These are phyloP conservation scores for Gnathonemus longibarbis DNA, from an alignment of 2,113 vertebrate species.

Conservation along the genomic window DNA sequence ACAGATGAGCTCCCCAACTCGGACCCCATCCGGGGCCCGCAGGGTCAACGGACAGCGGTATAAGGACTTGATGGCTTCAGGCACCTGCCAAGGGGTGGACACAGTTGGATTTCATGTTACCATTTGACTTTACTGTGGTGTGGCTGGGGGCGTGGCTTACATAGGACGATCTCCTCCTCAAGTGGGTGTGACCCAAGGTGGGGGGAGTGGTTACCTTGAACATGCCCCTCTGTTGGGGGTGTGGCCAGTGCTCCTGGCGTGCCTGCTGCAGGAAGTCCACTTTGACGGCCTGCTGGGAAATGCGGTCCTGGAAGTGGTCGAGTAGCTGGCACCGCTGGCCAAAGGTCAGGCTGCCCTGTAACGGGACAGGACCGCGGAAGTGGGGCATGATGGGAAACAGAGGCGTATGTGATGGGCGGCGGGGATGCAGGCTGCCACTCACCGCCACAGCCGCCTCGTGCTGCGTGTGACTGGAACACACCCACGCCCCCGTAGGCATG, in stretches of 20 bases:
- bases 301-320: constrained; percentile 92
- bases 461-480: constrained; percentile 97
- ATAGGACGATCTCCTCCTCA: background rate
- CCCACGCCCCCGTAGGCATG: constrained; percentile 92
- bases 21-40: constrained; percentile 75
- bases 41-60: constrained; percentile 82
- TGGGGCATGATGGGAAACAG: background rate
- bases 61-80: constrained; percentile 91
- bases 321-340: constrained; percentile 95
- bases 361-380: constrained; percentile 23
- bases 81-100: constrained; percentile 66
- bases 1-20: constrained; percentile 88
- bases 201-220: constrained; percentile 68
- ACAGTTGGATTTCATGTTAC: background rate
- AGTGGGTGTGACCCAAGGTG: background rate
- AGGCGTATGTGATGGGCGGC: no score
- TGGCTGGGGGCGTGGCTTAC: background rate
- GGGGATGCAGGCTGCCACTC: background rate
- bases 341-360: constrained; percentile 81
- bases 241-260: constrained; percentile 79
- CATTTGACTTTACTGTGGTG: background rate
- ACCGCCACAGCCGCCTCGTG: constrained; percentile 69
- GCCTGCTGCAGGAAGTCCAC: constrained; percentile 88
- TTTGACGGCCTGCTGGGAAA: constrained; percentile 93
- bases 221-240: constrained; percentile 72